phyloP scores from a whole-genome alignment of 1,140 invertebrate genomes.

The Apolygus lucorum region DNA sequence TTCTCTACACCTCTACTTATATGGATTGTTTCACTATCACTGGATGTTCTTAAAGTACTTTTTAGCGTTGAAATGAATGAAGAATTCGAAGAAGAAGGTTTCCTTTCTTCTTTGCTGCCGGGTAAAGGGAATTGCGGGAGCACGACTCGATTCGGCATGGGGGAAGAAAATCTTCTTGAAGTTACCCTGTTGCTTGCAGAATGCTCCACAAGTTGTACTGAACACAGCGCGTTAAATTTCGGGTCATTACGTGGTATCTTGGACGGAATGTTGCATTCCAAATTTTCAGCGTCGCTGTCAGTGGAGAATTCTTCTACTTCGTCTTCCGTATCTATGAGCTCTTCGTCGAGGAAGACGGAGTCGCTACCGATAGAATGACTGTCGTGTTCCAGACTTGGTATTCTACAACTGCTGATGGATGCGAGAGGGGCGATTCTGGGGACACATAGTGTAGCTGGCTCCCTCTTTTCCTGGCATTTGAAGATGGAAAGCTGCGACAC shows the following conservation, averaged over 20 bases:
- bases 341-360: slow-evolving; percentile 57
- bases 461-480: slow-evolving; percentile 30
- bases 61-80: slow-evolving; percentile 8
- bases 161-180: slow-evolving; percentile 27
- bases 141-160: background rate
- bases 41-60: slow-evolving; percentile 19
- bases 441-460: slow-evolving; percentile 30
- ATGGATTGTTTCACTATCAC: slow-evolving; percentile 27
- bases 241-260: slow-evolving; percentile 4
- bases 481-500: slow-evolving; percentile 54
- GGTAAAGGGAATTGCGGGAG: slow-evolving; percentile 14
- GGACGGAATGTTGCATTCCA: slow-evolving; percentile 19
- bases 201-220: slow-evolving; percentile 20
- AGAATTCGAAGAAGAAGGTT: slow-evolving; percentile 13
- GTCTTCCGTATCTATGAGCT: slow-evolving; percentile 58
- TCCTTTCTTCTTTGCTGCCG: slow-evolving; percentile 15
- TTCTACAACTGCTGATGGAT: slow-evolving; percentile 64
- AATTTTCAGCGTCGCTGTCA: slow-evolving; percentile 52
- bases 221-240: background rate
- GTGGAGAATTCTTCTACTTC: slow-evolving; percentile 71
- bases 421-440: slow-evolving; percentile 57
- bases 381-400: slow-evolving; percentile 33
- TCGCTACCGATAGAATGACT: slow-evolving; percentile 54
- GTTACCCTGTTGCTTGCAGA: slow-evolving; percentile 5
- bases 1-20: slow-evolving; percentile 16